Evolutionary conservation across 2,888 invertebrate genomes (phyloP), one percentile per base, ranked within the genome.

Genomic region (Chirona hameri): DNA sequence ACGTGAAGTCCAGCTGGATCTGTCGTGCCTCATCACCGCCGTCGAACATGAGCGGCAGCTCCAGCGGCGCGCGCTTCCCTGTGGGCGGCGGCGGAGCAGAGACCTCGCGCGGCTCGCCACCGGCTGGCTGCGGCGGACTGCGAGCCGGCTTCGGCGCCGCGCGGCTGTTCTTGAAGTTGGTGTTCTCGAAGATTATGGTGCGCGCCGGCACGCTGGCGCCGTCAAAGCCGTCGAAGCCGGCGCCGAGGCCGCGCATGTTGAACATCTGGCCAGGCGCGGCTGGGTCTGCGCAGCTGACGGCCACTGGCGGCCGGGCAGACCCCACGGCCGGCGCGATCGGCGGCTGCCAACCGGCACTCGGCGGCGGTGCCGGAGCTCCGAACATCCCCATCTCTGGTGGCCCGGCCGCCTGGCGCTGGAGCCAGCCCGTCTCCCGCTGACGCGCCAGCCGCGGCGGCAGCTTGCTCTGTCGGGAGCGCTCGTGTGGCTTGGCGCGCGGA

Each of bases 1-100:
- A 97, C 29, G 93, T 92, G 88, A 97, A 97, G 88, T 96, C 96
- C 83, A 97, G 90, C 88, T 96, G 96, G 92, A 97, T 95, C 87
- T 96, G 96, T 46, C 93, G 93, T 46, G 91, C 92, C 86, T 95
- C 94, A 24, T 27, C 24, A 87, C 95, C 95, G 83, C 84, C 84
- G 81, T 65, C 82, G 81, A 85, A 84, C 81, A 82, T 83, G 18
- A 85, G 79, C 0, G 85, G 85, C 39, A 85, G 82, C 81, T 85
- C 85, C 48, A 85, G 84, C 10, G 84, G 83, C 24, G 84, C 29
- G 14, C 69, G 69, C 29, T 14, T 27, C 29, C n/a, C 69, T 10
- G 69, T 9, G 29, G 29, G 69, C 69, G 69, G 29, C 69, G 69
- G n/a, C n/a, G 60, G n/a, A 0, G 60, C 29, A 1, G 27, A 3